Evolutionary conservation across 1,140 invertebrate genomes (phyloP).

Genomic region (Hylaeus volcanicus): DNA sequence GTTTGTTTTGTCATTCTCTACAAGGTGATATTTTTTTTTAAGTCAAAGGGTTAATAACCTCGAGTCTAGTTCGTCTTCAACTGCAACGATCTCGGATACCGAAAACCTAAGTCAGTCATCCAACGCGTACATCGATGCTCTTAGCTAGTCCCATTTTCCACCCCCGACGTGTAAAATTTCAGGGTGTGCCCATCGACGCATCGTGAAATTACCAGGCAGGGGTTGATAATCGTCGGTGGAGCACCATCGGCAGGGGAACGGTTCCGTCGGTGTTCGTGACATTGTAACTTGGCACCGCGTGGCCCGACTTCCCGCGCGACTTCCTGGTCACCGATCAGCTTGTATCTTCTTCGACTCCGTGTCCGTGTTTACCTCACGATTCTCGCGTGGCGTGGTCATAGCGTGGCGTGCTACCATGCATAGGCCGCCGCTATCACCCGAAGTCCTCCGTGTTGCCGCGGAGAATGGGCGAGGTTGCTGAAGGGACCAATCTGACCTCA

Average conservation of each 20-base stretch:
- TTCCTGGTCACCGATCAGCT: slow-evolving; percentile 59
- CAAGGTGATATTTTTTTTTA: too few relatives aligned
- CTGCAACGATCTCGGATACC: too few relatives aligned
- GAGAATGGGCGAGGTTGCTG: slow-evolving; percentile 60
- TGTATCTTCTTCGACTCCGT: slow-evolving; percentile 61
- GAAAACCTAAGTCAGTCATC: too few relatives aligned
- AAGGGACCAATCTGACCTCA: slow-evolving; percentile 62
- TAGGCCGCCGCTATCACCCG: slow-evolving; percentile 37
- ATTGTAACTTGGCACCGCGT: slow-evolving; percentile 44
- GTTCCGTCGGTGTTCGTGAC: slow-evolving; percentile 46
- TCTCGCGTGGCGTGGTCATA: slow-evolving; percentile 51
- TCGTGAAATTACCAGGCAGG: background rate
- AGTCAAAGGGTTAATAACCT: too few relatives aligned
- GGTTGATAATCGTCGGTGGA: too few relatives aligned
- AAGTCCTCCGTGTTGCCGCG: slow-evolving; percentile 1
- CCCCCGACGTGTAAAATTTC: too few relatives aligned
- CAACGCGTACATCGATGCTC: too few relatives aligned
- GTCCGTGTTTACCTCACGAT: slow-evolving; percentile 62
- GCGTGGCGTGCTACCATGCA: slow-evolving; percentile 62
- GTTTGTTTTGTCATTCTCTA: too few relatives aligned
- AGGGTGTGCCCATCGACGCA: too few relatives aligned
- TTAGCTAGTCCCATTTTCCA: too few relatives aligned
- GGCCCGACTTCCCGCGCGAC: slow-evolving; percentile 52
- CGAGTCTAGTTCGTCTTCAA: too few relatives aligned
- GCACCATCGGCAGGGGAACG: background rate